Percentiles rank a stretch among this genome's conserved stretches.
phyloP scores from a whole-genome alignment of 2,113 vertebrate species.

The Zingel zingel region DNA sequence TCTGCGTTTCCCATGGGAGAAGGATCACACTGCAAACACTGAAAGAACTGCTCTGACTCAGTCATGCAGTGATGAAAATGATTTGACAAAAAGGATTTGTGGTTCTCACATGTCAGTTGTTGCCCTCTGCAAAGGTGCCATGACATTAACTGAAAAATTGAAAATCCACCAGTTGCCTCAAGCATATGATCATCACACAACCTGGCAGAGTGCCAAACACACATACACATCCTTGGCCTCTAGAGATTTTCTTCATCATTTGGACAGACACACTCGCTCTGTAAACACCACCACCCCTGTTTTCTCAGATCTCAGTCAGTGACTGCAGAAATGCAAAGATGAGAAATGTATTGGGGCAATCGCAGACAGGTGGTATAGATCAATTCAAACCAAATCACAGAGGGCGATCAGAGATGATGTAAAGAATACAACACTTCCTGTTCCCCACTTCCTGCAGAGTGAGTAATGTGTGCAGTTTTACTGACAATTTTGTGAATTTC shows the following conservation, averaged over 20 bases:
- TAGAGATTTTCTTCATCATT: slow-evolving; percentile 15
- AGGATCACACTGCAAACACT: too few species aligned
- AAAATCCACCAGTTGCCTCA: slow-evolving; percentile 24
- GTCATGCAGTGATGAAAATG: background rate
- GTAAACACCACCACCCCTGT: background rate
- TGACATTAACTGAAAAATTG: slow-evolving; percentile 26
- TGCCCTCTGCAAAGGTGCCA: background rate
- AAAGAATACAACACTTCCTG: background rate
- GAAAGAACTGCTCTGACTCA: background rate
- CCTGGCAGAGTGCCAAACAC: background rate
- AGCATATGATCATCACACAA: background rate
- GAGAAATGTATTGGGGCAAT: background rate
- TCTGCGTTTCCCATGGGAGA: background rate
- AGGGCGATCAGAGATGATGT: background rate
- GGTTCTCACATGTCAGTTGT: background rate
- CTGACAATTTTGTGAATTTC: background rate
- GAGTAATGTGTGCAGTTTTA: background rate
- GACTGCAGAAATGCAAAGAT: background rate
- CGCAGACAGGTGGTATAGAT: background rate
- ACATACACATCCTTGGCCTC: background rate
- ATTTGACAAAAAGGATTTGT: slow-evolving; percentile 9
- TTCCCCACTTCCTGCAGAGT: background rate
- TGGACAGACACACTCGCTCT: background rate
- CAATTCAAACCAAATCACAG: background rate
- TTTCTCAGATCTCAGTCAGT: background rate